Conservation (phyloP, 2,797 vertebrate species). For the Poecilia velifera region DNA sequence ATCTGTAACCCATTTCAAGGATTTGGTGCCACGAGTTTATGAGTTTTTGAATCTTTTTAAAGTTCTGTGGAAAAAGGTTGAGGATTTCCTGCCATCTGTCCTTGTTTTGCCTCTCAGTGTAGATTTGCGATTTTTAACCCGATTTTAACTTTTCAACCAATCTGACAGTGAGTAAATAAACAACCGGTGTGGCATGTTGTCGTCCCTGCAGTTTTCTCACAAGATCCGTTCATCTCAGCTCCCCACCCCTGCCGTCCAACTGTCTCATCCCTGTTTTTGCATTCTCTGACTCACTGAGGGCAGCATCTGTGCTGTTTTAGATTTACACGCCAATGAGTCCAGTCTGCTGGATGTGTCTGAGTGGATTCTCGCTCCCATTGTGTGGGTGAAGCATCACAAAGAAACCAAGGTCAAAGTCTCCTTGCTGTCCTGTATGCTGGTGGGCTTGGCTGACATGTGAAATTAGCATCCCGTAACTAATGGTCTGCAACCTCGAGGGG, state of each 20-base stretch:
- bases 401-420: conserved; percentile 43
- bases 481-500: conserved; percentile 32
- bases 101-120: not conserved
- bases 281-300: conserved; percentile 68
- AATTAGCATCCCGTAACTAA: conserved; percentile 33
- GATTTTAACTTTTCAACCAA: not conserved
- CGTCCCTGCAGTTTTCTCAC: conserved; percentile 63
- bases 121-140: not conserved
- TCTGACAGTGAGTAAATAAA: conserved; percentile 42
- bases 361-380: conserved; percentile 23
- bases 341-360: conserved; percentile 13
- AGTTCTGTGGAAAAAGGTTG: not conserved
- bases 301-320: conserved; percentile 63
- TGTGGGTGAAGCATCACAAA: conserved; percentile 12
- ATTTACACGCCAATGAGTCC: conserved; percentile 12
- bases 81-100: not conserved
- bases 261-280: conserved; percentile 54
- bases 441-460: conserved; percentile 52
- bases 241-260: conserved; percentile 52
- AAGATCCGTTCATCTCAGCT: conserved; percentile 43
- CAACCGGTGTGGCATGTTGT: conserved; percentile 46
- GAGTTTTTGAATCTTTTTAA: not conserved
- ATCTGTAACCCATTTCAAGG: conserved; percentile 15
- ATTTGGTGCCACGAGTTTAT: not conserved
- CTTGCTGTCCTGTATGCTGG: conserved; percentile 19